Evolutionary conservation across 1,140 invertebrate genomes (phyloP).

Genomic region (Druon quercuslanigerum): DNA sequence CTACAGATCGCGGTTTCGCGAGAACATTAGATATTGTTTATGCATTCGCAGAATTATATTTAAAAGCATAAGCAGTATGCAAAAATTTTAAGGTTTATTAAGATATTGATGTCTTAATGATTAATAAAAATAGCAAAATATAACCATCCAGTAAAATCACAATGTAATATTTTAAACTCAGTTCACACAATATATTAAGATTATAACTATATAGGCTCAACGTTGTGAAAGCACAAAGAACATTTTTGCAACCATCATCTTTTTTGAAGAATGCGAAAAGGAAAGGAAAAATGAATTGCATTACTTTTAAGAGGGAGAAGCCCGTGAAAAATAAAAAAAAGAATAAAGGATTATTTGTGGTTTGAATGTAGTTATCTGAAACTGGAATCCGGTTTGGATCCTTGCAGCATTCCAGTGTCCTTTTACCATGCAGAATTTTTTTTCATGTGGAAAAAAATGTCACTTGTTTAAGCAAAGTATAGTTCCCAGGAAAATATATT

Average conservation of each 20-base stretch:
- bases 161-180: too few species aligned
- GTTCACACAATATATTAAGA: too few species aligned
- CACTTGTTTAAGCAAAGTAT: too few species aligned
- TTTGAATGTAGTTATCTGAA: constrained; percentile 10
- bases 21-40: too few species aligned
- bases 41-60: too few species aligned
- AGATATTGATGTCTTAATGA: too few species aligned
- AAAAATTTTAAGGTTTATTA: too few species aligned
- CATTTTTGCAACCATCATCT: background rate
- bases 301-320: background rate
- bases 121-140: too few species aligned
- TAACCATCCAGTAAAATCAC: too few species aligned
- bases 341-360: constrained; percentile 5
- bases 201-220: too few species aligned
- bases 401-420: constrained; percentile 22
- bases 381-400: constrained; percentile 9
- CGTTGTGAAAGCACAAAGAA: background rate
- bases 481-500: too few species aligned
- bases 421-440: background rate
- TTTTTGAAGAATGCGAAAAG: background rate
- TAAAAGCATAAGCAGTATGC: too few species aligned
- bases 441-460: background rate
- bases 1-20: constrained; percentile 14
- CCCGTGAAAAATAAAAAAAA: constrained; percentile 10
- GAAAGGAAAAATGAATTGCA: constrained; percentile 8